A percentile compares a stretch with the other conserved stretches of the same genome.
Conservation (phyloP, 2,888 invertebrate genomes). For the Nephrotoma guestfalica region DNA sequence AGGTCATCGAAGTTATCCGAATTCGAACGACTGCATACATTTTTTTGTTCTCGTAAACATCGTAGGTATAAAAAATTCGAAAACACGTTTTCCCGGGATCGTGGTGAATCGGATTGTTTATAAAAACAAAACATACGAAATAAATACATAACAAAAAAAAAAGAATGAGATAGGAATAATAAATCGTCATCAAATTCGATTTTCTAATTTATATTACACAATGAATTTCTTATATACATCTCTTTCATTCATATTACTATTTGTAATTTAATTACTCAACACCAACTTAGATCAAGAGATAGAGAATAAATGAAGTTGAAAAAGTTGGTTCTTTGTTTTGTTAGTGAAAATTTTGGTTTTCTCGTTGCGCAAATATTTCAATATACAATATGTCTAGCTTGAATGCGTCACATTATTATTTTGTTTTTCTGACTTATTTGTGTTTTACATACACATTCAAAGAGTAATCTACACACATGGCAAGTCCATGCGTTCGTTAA, state of each 20-base stretch:
- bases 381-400: not conserved
- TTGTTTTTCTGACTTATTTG: not conserved
- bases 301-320: not conserved
- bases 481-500: not conserved
- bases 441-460: not conserved
- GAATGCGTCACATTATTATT: not conserved
- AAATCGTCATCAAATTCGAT: not conserved
- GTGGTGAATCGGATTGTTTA: not conserved
- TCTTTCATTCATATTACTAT: not conserved
- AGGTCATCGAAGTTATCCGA: slow-evolving; percentile 2
- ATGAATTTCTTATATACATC: not conserved
- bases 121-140: not conserved
- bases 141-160: not conserved
- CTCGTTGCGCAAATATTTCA: not conserved
- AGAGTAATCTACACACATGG: not conserved
- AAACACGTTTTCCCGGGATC: slow-evolving; percentile 5
- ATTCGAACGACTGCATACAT: not conserved
- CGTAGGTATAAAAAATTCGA: not conserved
- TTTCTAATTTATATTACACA: not conserved
- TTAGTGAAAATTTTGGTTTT: not conserved
- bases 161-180: not conserved
- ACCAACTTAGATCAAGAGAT: not conserved
- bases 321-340: not conserved
- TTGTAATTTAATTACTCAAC: not conserved
- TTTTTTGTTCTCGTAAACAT: not conserved